A percentile compares a stretch with the other conserved stretches of the same genome.
Evolutionary conservation across 2,888 invertebrate genomes (phyloP).

Genomic region (Plusia festucae): DNA sequence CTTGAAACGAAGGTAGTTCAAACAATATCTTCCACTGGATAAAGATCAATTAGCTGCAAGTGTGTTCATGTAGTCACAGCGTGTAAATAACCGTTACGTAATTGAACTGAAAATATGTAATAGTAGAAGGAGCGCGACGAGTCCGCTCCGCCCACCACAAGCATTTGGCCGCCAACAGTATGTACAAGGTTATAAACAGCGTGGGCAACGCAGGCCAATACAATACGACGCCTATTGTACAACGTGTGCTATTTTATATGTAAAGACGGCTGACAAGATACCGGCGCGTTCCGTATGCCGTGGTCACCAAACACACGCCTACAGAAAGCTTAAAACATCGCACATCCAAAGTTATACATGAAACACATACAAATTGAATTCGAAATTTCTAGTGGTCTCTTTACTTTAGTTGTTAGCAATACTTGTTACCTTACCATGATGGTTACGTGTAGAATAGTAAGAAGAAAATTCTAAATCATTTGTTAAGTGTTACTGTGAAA

Average conservation of each 20-base stretch:
- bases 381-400: not conserved
- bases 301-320: constrained; percentile 23
- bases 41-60: constrained; percentile 29
- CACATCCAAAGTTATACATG: not conserved
- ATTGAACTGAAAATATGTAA: constrained; percentile 68
- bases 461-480: not conserved
- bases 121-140: constrained; percentile 67
- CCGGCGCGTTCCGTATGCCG: not conserved
- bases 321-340: not conserved
- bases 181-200: constrained; percentile 79
- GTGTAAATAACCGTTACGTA: constrained; percentile 77
- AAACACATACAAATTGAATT: not conserved
- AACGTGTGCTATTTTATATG: constrained; percentile 39
- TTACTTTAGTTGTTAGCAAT: not conserved
- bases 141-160: constrained; percentile 78
- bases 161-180: constrained; percentile 77
- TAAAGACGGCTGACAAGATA: constrained; percentile 20
- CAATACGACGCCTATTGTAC: constrained; percentile 58
- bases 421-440: not conserved
- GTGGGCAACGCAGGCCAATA: constrained; percentile 78
- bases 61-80: constrained; percentile 35
- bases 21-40: constrained; percentile 15
- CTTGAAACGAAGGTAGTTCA: not conserved
- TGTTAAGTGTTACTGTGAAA: not conserved
- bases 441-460: not conserved